phyloP scores from a whole-genome alignment of 2,797 vertebrate genomes.

The Xerus rutilus region DNA sequence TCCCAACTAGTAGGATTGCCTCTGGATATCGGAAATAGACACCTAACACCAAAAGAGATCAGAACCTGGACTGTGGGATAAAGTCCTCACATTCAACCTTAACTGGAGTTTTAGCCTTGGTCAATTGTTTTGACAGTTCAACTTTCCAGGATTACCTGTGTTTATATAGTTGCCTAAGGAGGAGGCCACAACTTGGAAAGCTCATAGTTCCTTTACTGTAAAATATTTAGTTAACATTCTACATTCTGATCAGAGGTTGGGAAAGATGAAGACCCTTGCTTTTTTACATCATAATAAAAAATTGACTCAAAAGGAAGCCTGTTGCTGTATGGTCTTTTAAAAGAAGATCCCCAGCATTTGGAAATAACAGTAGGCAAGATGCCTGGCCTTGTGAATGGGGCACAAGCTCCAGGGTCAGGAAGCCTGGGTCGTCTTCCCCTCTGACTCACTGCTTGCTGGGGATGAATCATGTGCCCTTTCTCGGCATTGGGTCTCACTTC shows the following conservation, averaged over 20 bases:
- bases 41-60: neutral
- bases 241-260: conserved; percentile 40
- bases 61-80: neutral
- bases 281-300: conserved; percentile 31
- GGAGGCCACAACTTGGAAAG: neutral
- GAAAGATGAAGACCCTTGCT: conserved; percentile 42
- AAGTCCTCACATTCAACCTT: neutral
- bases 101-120: neutral
- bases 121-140: neutral
- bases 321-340: conserved; percentile 28
- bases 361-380: conserved; percentile 57
- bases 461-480: conserved; percentile 76
- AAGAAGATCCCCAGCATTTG: conserved; percentile 55
- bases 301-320: conserved; percentile 47
- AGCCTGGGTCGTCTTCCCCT: conserved; percentile 53
- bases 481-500: conserved; percentile 64
- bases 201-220: conserved; percentile 22
- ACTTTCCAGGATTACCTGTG: conserved; percentile 32
- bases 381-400: conserved; percentile 28
- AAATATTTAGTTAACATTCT: conserved; percentile 53
- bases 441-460: conserved; percentile 79
- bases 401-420: neutral
- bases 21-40: neutral
- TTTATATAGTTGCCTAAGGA: neutral
- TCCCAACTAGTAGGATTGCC: neutral